phyloP scores from a whole-genome alignment of 2,797 vertebrate genomes.

The Gymnothorax reevesii region DNA sequence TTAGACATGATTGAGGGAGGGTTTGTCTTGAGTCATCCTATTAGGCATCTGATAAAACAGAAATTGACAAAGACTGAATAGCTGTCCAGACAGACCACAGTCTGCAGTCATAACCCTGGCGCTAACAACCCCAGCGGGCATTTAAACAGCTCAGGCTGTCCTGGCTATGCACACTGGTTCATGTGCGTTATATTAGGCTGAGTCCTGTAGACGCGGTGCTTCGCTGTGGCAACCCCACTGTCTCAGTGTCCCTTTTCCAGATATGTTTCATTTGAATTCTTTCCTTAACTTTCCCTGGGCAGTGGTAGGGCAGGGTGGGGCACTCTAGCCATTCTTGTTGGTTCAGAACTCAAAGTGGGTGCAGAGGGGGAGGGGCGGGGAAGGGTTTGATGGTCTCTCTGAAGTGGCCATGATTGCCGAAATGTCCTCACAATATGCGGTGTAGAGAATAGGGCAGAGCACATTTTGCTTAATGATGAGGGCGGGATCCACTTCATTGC shows the following conservation, averaged over 20 bases:
- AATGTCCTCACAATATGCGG: slow-evolving; percentile 31
- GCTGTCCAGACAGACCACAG: not conserved
- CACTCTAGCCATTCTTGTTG: slow-evolving; percentile 21
- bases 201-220: not conserved
- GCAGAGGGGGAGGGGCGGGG: not conserved
- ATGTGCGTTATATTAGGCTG: not conserved
- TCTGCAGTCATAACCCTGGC: not conserved
- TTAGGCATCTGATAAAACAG: slow-evolving; percentile 16
- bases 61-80: not conserved
- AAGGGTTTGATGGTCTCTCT: slow-evolving; percentile 5
- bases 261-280: not conserved
- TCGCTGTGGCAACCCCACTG: not conserved
- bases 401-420: slow-evolving; percentile 26
- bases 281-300: slow-evolving; percentile 4
- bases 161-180: not conserved
- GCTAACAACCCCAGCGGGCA: not conserved
- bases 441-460: slow-evolving; percentile 23
- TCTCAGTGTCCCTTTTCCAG: not conserved
- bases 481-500: slow-evolving; percentile 27
- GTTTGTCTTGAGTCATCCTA: slow-evolving; percentile 8
- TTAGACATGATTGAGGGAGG: not conserved
- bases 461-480: slow-evolving; percentile 34
- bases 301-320: not conserved
- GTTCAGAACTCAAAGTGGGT: slow-evolving; percentile 16
- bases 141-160: not conserved